These are phyloP conservation scores for Scleropages formosus DNA, from an alignment of 2,797 vertebrate species.

Conservation along the genomic window DNA sequence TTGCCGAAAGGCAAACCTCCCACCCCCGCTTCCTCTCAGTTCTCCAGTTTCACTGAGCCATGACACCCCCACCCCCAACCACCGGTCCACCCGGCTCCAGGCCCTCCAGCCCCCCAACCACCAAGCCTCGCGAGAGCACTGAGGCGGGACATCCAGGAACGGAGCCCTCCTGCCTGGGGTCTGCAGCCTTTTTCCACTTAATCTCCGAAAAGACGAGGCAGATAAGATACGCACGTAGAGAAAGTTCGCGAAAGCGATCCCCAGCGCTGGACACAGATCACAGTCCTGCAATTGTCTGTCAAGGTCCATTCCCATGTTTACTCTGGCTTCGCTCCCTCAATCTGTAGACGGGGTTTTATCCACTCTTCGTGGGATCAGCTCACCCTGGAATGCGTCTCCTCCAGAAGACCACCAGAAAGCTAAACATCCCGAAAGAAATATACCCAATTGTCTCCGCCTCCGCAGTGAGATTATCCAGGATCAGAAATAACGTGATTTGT, in stretches of 20 bases:
- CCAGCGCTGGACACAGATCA: slow-evolving; percentile 52
- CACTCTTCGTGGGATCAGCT: slow-evolving; percentile 49
- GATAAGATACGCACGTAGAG: slow-evolving; percentile 44
- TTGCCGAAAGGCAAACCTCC: slow-evolving; percentile 30
- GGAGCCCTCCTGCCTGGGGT: background rate
- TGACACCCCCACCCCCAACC: slow-evolving; percentile 47
- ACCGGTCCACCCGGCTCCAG: background rate
- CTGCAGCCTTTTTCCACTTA: slow-evolving; percentile 5
- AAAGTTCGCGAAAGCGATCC: slow-evolving; percentile 51
- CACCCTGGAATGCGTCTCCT: slow-evolving; percentile 53
- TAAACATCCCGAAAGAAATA: slow-evolving; percentile 22
- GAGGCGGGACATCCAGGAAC: slow-evolving; percentile 25
- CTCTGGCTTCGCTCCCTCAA: slow-evolving; percentile 51
- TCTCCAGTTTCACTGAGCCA: slow-evolving; percentile 49
- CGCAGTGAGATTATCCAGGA: slow-evolving; percentile 6
- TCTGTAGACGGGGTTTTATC: slow-evolving; percentile 48
- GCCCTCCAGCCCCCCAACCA: slow-evolving; percentile 32
- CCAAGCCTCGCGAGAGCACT: slow-evolving; percentile 31
- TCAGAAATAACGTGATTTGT: slow-evolving; percentile 19
- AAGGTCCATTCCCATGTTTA: slow-evolving; percentile 60
- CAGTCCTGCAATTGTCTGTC: slow-evolving; percentile 52
- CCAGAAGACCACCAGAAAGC: slow-evolving; percentile 27
- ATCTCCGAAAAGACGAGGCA: slow-evolving; percentile 33
- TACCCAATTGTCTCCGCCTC: slow-evolving; percentile 23
- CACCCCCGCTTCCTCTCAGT: slow-evolving; percentile 44